Base-by-base conservation (phyloP, 2,113 vertebrate genomes). In the Antechinus stuartii region DNA sequence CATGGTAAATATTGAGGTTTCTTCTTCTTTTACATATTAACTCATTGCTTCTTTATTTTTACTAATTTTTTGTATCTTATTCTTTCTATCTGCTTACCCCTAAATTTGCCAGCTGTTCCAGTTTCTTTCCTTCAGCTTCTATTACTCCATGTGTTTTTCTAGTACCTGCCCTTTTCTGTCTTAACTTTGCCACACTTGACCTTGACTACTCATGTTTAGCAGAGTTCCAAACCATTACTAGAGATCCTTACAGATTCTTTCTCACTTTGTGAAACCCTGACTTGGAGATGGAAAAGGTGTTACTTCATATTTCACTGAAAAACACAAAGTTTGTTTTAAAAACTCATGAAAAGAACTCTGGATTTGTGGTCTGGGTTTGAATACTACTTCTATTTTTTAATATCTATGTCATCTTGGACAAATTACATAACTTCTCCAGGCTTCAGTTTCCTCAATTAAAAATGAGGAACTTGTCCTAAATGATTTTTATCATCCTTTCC, bases 81-180 rank as follows among this genome's bases (percentile, higher is more conserved):
- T 50, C 92, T 91, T 94, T 76, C 27, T 55, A 25, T 9, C 30
- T 30, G 12, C 23, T 68, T 4, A 84, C 4, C 1, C 35, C 24
- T 26, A 55, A 76, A 50, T 92, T 89, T 96, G 16, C 54, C 25
- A 91, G 56, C 6, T 35, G 25, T 9, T 0, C 1, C 42, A 5
- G 12, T 2, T 26, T 6, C 50, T 22, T 47, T 26, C 10, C 26
- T 55, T 47, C 0, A 0, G 7, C 35, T 6, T 35, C 8, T 50
- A 46, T 8, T 47, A 52, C 8, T 52, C 27, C 56, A 19, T 24
- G 0, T 24, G 8, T 27, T 22, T 6, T 23, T 25, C 91, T 53
- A 46, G 4, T 47, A 35, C 0, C 25, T 35, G 2, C 54, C 35
- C 8, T 14, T 27, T n/a, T 25, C 12, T 2, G 76, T 61, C 30